Evolutionary conservation across 1,140 invertebrate species (phyloP).

Genomic region (Gonioctena quinquepunctata): DNA sequence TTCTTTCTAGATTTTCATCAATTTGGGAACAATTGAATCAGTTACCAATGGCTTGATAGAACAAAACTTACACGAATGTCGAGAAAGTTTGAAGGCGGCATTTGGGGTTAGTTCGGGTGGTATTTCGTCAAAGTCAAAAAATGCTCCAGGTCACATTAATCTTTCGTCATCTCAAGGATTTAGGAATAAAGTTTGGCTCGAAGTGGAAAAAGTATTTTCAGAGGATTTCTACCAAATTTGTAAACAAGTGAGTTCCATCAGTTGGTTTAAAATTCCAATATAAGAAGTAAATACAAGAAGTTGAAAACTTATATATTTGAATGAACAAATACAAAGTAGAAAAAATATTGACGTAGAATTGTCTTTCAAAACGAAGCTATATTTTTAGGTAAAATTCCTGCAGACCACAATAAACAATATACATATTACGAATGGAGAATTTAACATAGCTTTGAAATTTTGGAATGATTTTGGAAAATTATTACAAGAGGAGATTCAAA

Average conservation of each 20-base stretch:
- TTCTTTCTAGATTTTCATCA: slow-evolving; percentile 71
- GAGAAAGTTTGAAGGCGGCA: slow-evolving; percentile 62
- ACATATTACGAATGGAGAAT: slow-evolving; percentile 59
- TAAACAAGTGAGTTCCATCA: slow-evolving; percentile 66
- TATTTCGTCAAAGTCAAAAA: slow-evolving; percentile 46
- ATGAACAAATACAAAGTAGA: too few species aligned
- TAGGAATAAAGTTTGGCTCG: slow-evolving; percentile 75
- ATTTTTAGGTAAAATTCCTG: slow-evolving; percentile 56
- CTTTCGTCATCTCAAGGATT: slow-evolving; percentile 74
- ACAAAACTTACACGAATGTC: slow-evolving; percentile 60
- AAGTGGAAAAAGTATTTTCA: slow-evolving; percentile 77
- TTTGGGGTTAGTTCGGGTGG: slow-evolving; percentile 59
- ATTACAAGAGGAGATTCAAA: slow-evolving; percentile 60
- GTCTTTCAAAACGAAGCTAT: too few species aligned
- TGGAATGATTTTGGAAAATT: slow-evolving; percentile 58
- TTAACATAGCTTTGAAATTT: slow-evolving; percentile 59
- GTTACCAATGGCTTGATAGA: slow-evolving; percentile 64
- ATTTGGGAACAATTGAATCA: slow-evolving; percentile 64
- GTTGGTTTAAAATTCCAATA: too few species aligned
- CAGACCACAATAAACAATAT: slow-evolving; percentile 60
- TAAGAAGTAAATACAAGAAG: too few species aligned
- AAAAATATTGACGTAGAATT: slow-evolving; percentile 9
- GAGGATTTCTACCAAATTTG: slow-evolving; percentile 71
- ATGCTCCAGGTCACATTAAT: slow-evolving; percentile 70
- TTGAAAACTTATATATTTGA: too few species aligned